Percentiles rank a stretch among this genome's conserved stretches.
These are phyloP conservation scores for Temnothorax nylanderi DNA, from an alignment of 1,140 invertebrate genomes.

Conservation along the genomic window DNA sequence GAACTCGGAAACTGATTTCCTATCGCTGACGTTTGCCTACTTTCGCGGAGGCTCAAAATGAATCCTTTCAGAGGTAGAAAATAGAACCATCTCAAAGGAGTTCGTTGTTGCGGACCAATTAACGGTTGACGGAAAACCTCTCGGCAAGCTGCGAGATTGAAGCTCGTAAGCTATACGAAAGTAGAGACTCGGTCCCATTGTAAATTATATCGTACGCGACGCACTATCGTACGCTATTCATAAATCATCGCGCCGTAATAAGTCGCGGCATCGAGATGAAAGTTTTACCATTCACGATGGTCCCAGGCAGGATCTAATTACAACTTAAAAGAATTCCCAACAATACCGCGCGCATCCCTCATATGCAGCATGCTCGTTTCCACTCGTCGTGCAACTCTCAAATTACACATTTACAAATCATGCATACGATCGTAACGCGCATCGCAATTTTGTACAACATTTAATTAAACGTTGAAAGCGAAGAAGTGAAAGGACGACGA, in stretches of 20 bases:
- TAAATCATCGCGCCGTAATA: conserved; percentile 56
- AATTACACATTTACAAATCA: conserved; percentile 49
- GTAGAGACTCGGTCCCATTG: conserved; percentile 18
- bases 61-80: conserved; percentile 15
- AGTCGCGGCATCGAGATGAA: conserved; percentile 52
- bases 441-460: conserved; percentile 44
- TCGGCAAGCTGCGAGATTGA: neutral
- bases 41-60: neutral
- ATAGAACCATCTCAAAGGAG: neutral
- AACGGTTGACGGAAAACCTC: conserved; percentile 7
- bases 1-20: neutral
- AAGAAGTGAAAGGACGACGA: conserved; percentile 42
- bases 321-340: conserved; percentile 22
- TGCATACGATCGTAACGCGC: conserved; percentile 35
- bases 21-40: neutral
- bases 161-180: neutral
- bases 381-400: conserved; percentile 19
- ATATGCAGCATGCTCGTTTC: neutral
- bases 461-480: conserved; percentile 40
- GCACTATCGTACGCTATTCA: conserved; percentile 46
- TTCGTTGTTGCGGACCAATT: conserved; percentile 63
- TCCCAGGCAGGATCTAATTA: conserved; percentile 55
- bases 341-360: conserved; percentile 39
- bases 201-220: conserved; percentile 31
- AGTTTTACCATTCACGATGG: conserved; percentile 47